These are phyloP conservation scores for Synanceia verrucosa DNA, from an alignment of 2,797 vertebrate species.

Conservation along the genomic window DNA sequence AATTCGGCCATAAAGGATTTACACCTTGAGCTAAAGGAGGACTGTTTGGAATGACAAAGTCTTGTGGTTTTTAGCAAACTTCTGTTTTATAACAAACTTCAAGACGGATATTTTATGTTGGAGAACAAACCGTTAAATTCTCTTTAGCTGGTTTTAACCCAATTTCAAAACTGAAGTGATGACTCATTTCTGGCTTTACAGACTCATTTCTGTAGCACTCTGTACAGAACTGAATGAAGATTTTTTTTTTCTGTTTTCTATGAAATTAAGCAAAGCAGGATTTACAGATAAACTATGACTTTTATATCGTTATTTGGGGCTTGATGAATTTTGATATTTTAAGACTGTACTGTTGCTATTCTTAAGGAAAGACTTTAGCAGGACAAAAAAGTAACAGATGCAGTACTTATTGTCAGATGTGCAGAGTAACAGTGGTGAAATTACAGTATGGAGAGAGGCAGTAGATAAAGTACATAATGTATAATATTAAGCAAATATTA, in stretches of 20 bases:
- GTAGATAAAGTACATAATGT: neutral
- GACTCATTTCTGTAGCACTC: too few species aligned
- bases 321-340: neutral
- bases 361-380: neutral
- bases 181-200: too few species aligned
- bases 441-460: neutral
- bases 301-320: neutral
- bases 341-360: neutral
- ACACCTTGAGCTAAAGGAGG: too few species aligned
- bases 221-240: neutral
- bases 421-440: neutral
- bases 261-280: neutral
- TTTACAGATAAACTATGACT: neutral
- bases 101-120: too few species aligned
- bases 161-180: too few species aligned
- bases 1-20: too few species aligned
- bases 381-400: neutral
- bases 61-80: too few species aligned
- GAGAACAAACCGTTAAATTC: too few species aligned
- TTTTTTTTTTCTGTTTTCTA: neutral
- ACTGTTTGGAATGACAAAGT: too few species aligned
- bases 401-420: neutral
- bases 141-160: too few species aligned
- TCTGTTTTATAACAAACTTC: too few species aligned
- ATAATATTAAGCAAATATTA: conserved; percentile 2